Percentiles rank a stretch among this genome's conserved stretches.
phyloP scores from a whole-genome alignment of 1,140 invertebrate genomes.

The Pseudobourletiella spinata region DNA sequence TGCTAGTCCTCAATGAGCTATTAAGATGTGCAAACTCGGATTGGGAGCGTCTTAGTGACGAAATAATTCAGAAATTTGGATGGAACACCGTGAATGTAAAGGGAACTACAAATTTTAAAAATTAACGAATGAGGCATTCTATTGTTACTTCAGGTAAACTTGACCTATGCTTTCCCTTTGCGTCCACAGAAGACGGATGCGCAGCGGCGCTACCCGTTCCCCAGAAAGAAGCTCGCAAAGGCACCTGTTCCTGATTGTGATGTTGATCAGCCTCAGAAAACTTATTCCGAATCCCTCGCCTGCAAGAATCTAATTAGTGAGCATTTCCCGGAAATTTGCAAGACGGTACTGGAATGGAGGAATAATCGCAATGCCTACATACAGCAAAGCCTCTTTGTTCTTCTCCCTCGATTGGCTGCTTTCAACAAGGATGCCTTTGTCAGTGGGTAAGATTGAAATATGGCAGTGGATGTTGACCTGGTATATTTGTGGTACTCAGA shows the following conservation, averaged over 20 bases:
- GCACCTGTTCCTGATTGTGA: background rate
- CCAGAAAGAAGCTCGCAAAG: background rate
- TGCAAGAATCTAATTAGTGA: constrained; percentile 74
- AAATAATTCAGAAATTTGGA: constrained; percentile 42
- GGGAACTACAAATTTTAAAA: background rate
- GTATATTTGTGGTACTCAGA: too few relatives aligned
- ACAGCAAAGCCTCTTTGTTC: constrained; percentile 74
- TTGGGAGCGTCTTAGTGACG: constrained; percentile 73
- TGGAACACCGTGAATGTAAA: constrained; percentile 1
- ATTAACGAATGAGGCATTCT: background rate
- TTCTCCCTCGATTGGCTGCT: constrained; percentile 88
- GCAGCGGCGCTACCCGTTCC: background rate
- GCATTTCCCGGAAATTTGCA: constrained; percentile 74
- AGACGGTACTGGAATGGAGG: constrained; percentile 65
- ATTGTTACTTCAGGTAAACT: background rate
- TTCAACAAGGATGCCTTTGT: constrained; percentile 52
- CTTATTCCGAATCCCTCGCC: constrained; percentile 71
- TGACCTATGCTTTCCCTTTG: background rate
- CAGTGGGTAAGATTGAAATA: background rate
- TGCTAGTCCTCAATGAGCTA: constrained; percentile 90
- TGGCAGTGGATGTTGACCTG: background rate
- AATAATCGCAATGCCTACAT: constrained; percentile 65
- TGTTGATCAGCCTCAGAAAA: background rate
- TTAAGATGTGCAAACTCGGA: constrained; percentile 81
- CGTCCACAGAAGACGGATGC: background rate